Conservation (phyloP, 1,140 invertebrate species). For the Drosophila tani region DNA sequence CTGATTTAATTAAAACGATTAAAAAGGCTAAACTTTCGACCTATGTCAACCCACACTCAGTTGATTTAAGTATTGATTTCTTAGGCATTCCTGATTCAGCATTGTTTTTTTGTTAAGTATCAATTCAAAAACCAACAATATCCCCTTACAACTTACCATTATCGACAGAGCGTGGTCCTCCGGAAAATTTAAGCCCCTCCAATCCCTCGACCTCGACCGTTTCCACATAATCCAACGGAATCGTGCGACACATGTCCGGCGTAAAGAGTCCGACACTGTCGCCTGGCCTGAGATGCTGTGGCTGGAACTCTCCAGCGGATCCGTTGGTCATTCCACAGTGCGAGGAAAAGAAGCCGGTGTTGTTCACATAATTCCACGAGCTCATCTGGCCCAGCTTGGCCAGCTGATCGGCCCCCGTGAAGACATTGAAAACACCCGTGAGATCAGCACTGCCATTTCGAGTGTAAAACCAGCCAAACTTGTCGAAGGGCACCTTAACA, state of each 20-base stretch:
- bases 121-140: no score
- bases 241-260: conserved; percentile 89
- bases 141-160: conserved; percentile 86
- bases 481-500: conserved; percentile 88
- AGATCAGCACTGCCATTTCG: conserved; percentile 90
- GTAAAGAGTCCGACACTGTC: conserved; percentile 88
- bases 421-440: conserved; percentile 91
- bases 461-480: conserved; percentile 93
- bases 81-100: neutral
- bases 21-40: neutral
- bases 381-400: conserved; percentile 88
- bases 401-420: conserved; percentile 88
- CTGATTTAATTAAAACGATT: neutral
- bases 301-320: conserved; percentile 91
- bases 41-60: neutral
- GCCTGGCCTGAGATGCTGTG: conserved; percentile 87
- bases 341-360: conserved; percentile 87
- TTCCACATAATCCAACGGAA: conserved; percentile 87
- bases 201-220: conserved; percentile 86
- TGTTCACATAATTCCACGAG: conserved; percentile 89
- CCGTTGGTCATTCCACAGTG: conserved; percentile 87
- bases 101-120: no score
- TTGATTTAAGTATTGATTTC: no score
- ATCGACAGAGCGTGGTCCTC: conserved; percentile 86
- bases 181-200: conserved; percentile 86